Evolutionary conservation across 2,888 invertebrate species (phyloP).

Genomic region (Melanargia galathea): DNA sequence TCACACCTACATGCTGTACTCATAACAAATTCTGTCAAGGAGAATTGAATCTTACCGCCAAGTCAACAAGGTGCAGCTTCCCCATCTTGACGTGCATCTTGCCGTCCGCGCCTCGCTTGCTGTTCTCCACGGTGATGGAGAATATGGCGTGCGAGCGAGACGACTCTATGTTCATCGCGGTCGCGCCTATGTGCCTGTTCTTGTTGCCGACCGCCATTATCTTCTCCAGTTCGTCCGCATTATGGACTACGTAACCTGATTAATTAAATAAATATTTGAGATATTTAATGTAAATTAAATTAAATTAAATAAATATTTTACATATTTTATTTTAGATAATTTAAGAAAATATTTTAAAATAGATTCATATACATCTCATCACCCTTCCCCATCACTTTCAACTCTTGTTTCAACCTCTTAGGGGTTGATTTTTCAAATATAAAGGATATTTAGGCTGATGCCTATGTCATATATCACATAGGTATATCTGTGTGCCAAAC

Average conservation of each 20-base stretch:
- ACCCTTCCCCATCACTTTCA: too few relatives aligned
- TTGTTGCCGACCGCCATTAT: slow-evolving; percentile 98
- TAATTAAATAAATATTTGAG: too few relatives aligned
- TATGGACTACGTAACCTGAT: slow-evolving; percentile 97
- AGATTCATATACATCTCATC: too few relatives aligned
- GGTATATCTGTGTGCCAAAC: too few relatives aligned
- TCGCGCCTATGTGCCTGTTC: slow-evolving; percentile 90
- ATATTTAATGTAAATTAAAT: too few relatives aligned
- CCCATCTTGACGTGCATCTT: slow-evolving; percentile 96
- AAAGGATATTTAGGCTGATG: too few relatives aligned
- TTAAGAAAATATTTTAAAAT: too few relatives aligned
- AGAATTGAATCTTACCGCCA: slow-evolving; percentile 86
- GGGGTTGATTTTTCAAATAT: too few relatives aligned
- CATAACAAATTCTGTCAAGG: neutral
- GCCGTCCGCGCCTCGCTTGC: slow-evolving; percentile 90
- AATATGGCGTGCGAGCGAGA: slow-evolving; percentile 99
- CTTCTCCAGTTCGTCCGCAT: slow-evolving; percentile 96
- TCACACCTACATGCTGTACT: slow-evolving; percentile 80
- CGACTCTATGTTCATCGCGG: slow-evolving; percentile 98
- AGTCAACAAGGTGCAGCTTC: slow-evolving; percentile 97
- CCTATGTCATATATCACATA: too few relatives aligned
- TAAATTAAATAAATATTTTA: too few relatives aligned
- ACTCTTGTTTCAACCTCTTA: too few relatives aligned
- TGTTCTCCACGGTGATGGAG: slow-evolving; percentile 98
- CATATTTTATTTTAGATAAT: too few relatives aligned